phyloP scores from a whole-genome alignment of 2,797 vertebrate species.

The Delichon dasypus region DNA sequence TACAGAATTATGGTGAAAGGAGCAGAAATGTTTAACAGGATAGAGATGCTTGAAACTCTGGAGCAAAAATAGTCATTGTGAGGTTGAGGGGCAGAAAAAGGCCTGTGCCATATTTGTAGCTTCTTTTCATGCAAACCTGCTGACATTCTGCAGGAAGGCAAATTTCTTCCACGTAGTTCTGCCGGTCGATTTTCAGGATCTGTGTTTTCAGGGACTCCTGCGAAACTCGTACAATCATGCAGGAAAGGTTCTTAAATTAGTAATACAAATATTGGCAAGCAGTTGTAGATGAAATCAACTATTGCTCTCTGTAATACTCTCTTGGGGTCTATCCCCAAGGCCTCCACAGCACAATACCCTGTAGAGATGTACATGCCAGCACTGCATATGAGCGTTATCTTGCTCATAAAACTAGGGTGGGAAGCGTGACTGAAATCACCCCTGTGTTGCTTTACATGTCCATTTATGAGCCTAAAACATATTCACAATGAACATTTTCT shows the following conservation, averaged over 20 bases:
- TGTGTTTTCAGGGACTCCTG: neutral
- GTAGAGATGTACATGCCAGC: neutral
- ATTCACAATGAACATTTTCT: neutral
- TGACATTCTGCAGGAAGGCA: neutral
- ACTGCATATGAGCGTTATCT: neutral
- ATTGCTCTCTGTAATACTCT: neutral
- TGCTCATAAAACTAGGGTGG: neutral
- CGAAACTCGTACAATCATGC: neutral
- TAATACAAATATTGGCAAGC: neutral
- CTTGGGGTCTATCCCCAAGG: neutral
- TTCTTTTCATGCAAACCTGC: neutral
- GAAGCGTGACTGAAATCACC: neutral
- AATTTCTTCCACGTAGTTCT: neutral
- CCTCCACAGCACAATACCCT: neutral
- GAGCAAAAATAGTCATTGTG: neutral
- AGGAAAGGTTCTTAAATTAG: slow-evolving; percentile 12
- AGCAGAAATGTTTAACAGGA: neutral
- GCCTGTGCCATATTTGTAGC: neutral
- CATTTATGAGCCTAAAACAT: slow-evolving; percentile 15
- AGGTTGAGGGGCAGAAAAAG: neutral
- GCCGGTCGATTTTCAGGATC: neutral
- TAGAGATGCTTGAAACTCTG: neutral
- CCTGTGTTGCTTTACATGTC: neutral
- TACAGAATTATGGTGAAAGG: neutral
- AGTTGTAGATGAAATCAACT: slow-evolving; percentile 1